Base-by-base conservation (phyloP, 30 jellyfish, hydroid and myxozoan genomes). In the Clytia hemisphaerica region DNA sequence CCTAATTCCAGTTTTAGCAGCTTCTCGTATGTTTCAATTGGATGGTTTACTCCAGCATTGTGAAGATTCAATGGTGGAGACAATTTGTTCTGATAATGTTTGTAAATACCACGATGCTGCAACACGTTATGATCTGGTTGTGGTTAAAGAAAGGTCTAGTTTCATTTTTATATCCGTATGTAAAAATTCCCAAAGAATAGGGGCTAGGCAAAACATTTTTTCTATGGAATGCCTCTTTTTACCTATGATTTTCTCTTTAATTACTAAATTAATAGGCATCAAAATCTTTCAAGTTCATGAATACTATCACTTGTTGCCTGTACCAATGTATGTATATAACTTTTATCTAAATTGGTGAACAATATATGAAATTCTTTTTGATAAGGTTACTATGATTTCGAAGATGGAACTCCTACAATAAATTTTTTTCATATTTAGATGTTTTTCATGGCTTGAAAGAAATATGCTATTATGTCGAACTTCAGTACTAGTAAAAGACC, bases 391-490 rank as follows among this genome's bases (percentile, higher is more conserved):
- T n/a, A n/a, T n/a, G n/a, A n/a, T n/a, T n/a, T n/a, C n/a, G n/a
- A n/a, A n/a, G n/a, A n/a, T n/a, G n/a, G n/a, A n/a, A n/a, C n/a
- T n/a, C n/a, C n/a, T n/a, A n/a, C n/a, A n/a, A n/a, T n/a, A 24
- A 3, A 37, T 0, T 4, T 25, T 15, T 27, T 61, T 53, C 37
- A 21, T 24, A 28, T 76, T 6, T 48, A 86, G 96, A 46, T 86
- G 96, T 60, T 86, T 86, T 37, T 74, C 90, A 44, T 86, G 96
- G 96, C 93, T 86, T 4, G 94, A 86, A 50, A 54, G 94, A 47
- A 86, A 86, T 54, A 46, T 86, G 54, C 75, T 86, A 7, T 73
- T 78, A 15, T 78, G 92, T 45, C 71, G 88, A n/a, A 86, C 96
- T 9, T 80, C 88, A 18, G 85, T 86, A 7, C 94, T 85, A 3